These are phyloP conservation scores for Yponomeuta sedellus DNA, from an alignment of 2,888 invertebrate species.

Conservation along the genomic window DNA sequence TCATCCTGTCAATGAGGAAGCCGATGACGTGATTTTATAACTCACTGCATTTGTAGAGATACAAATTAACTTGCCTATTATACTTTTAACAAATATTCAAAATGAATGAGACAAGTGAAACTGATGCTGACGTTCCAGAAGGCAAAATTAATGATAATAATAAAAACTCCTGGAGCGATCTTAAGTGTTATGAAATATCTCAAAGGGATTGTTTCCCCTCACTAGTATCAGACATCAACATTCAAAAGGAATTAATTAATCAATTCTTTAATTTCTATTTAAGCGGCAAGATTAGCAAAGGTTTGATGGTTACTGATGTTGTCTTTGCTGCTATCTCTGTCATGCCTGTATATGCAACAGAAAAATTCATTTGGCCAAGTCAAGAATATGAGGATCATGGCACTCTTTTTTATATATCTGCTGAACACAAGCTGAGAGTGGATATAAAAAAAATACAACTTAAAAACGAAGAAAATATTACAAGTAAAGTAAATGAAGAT, in stretches of 20 bases:
- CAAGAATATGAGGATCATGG: conserved; percentile 23
- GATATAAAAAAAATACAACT: conserved; percentile 1
- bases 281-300: conserved; percentile 25
- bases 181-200: neutral
- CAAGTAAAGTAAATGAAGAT: neutral
- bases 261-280: conserved; percentile 27
- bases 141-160: neutral
- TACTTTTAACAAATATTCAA: neutral
- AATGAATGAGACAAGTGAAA: neutral
- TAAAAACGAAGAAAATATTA: neutral
- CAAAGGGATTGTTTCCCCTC: conserved; percentile 20
- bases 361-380: conserved; percentile 24
- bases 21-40: too few relatives aligned
- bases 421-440: conserved; percentile 24
- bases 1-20: too few relatives aligned
- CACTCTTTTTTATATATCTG: conserved; percentile 26
- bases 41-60: too few relatives aligned
- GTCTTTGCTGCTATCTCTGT: conserved; percentile 26
- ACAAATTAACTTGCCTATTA: neutral
- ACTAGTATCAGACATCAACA: conserved; percentile 17
- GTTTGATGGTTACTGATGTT: conserved; percentile 23
- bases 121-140: neutral
- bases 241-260: conserved; percentile 24
- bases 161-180: neutral
- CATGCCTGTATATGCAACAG: conserved; percentile 22